Evolutionary conservation across 2,888 invertebrate genomes (phyloP).

Genomic region (Sericinus montela): DNA sequence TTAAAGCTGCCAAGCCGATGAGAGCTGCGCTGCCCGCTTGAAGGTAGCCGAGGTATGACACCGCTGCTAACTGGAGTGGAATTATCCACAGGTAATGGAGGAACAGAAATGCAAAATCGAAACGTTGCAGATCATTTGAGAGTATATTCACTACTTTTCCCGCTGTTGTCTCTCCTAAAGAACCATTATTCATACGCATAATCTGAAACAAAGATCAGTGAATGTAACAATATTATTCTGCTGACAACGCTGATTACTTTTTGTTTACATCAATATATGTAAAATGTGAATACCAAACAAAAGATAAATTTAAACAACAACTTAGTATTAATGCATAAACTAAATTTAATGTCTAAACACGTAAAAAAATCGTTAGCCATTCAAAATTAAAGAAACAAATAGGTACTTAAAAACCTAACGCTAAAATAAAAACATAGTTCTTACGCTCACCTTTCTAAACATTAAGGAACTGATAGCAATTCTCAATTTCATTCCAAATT

Average conservation of each 20-base stretch:
- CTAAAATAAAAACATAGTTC: not conserved
- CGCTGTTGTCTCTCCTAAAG: conserved; percentile 89
- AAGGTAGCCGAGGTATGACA: conserved; percentile 83
- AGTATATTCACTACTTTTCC: conserved; percentile 93
- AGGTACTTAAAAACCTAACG: not conserved
- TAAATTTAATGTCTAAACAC: too few species aligned
- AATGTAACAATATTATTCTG: too few species aligned
- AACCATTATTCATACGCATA: conserved; percentile 72
- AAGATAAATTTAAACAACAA: too few species aligned
- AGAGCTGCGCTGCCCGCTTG: conserved; percentile 83
- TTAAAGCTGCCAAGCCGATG: conserved; percentile 82
- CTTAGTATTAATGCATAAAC: too few species aligned
- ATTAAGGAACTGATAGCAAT: conserved; percentile 85
- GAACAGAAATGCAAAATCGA: conserved; percentile 87
- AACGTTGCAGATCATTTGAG: conserved; percentile 92
- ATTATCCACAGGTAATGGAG: conserved; percentile 91
- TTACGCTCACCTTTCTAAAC: conserved; percentile 83
- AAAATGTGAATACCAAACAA: too few species aligned
- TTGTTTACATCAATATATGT: too few species aligned
- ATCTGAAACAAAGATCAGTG: conserved; percentile 37
- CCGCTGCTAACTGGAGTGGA: conserved; percentile 81
- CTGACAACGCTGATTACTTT: too few species aligned
- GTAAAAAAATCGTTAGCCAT: too few species aligned
- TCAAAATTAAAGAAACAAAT: not conserved
- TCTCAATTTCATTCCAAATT: conserved; percentile 86